Conservation (phyloP, 2,797 vertebrate species). For the Phataginus tricuspis region DNA sequence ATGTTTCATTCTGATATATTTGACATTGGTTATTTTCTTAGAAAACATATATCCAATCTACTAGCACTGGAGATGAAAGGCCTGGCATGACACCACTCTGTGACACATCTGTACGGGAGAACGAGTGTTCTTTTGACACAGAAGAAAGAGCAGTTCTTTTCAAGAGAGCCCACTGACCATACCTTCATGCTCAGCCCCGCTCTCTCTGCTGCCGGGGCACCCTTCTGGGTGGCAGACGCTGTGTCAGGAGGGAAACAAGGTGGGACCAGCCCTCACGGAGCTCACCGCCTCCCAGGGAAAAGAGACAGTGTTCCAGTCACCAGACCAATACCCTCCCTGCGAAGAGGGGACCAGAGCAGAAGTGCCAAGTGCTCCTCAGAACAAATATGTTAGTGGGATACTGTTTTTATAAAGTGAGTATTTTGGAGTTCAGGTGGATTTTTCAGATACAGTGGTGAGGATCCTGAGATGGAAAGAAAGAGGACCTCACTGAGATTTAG, state of each 20-base stretch:
- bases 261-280: neutral
- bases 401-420: neutral
- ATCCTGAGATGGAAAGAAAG: neutral
- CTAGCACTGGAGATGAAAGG: neutral
- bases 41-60: neutral
- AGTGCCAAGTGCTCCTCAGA: neutral
- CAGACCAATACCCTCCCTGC: neutral
- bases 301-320: neutral
- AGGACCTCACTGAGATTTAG: neutral
- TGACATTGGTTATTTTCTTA: neutral
- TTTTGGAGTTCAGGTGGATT: neutral
- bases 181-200: neutral
- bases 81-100: neutral
- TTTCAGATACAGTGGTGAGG: neutral
- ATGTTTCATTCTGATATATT: neutral
- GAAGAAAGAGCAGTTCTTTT: neutral
- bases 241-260: neutral
- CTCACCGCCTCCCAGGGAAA: neutral
- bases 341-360: neutral
- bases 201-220: fast-evolving
- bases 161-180: neutral
- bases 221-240: neutral
- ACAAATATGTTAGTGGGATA: neutral
- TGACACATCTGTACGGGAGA: neutral
- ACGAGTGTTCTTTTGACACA: neutral